Evolutionary conservation across 2,797 vertebrate species (phyloP).

Genomic region (Echiichthys vipera): DNA sequence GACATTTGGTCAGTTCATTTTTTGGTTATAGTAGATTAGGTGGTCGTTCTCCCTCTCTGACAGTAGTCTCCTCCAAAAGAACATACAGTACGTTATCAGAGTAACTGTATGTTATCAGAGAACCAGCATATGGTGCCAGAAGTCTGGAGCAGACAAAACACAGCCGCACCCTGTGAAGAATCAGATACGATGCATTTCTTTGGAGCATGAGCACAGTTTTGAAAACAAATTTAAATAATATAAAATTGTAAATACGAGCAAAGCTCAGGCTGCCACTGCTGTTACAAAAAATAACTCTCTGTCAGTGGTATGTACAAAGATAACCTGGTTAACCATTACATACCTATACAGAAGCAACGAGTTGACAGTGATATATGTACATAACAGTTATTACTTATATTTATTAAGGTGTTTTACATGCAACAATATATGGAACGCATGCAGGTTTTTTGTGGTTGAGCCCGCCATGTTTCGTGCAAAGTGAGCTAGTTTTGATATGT

Average conservation of each 20-base stretch:
- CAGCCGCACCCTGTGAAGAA: conserved; percentile 26
- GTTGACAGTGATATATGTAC: not conserved
- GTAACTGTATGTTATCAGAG: conserved; percentile 44
- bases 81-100: conserved; percentile 26
- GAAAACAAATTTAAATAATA: not conserved
- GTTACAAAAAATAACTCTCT: conserved; percentile 13
- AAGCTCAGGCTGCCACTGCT: not conserved
- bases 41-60: fast-evolving
- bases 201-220: not conserved
- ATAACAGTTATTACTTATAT: not conserved
- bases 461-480: no score
- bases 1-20: not conserved
- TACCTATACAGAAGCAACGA: conserved; percentile 4
- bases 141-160: conserved; percentile 30
- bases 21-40: not conserved
- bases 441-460: not conserved
- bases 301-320: not conserved
- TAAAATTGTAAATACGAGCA: not conserved
- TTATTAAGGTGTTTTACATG: no score
- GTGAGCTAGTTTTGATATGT: not conserved
- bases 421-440: not conserved
- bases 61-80: not conserved
- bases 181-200: conserved; percentile 1
- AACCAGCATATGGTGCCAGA: conserved; percentile 35
- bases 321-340: conserved; percentile 25